These are phyloP conservation scores for Patella pellucida DNA, from an alignment of 2,888 invertebrate species.

Conservation along the genomic window DNA sequence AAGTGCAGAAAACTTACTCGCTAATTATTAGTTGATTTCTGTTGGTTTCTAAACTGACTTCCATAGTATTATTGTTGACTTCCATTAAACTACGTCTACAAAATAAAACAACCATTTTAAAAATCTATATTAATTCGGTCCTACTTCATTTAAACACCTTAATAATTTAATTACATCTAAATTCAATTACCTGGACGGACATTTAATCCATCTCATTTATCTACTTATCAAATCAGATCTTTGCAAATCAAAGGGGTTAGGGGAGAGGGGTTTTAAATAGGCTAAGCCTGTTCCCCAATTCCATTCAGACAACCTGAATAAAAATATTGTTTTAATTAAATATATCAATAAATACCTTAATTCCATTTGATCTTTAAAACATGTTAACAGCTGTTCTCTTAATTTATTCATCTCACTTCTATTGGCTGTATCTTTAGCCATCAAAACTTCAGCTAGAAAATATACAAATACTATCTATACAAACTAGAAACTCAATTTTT, in stretches of 20 bases:
- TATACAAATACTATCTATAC: background rate
- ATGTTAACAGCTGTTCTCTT: conserved; percentile 87
- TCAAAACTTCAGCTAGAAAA: conserved; percentile 73
- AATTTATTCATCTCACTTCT: conserved; percentile 72
- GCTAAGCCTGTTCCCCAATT: too few species aligned
- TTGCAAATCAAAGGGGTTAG: too few species aligned
- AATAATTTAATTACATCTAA: too few species aligned
- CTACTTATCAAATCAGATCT: background rate
- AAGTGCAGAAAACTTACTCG: conserved; percentile 75
- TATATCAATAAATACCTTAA: conserved; percentile 73
- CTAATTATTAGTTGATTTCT: conserved; percentile 89
- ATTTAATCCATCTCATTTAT: too few species aligned
- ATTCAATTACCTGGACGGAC: too few species aligned
- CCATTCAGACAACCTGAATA: too few species aligned
- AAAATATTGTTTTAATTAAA: too few species aligned
- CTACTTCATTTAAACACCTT: background rate
- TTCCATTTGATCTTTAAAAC: conserved; percentile 94
- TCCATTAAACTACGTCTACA: conserved; percentile 85
- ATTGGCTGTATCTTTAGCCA: conserved; percentile 80
- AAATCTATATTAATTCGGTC: background rate
- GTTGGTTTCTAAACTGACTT: conserved; percentile 89
- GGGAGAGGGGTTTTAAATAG: too few species aligned
- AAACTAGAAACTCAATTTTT: background rate
- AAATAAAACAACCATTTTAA: conserved; percentile 2
- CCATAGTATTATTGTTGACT: conserved; percentile 88